Evolutionary conservation across 2,888 invertebrate species (phyloP).

Genomic region (Cephonodes hylas): DNA sequence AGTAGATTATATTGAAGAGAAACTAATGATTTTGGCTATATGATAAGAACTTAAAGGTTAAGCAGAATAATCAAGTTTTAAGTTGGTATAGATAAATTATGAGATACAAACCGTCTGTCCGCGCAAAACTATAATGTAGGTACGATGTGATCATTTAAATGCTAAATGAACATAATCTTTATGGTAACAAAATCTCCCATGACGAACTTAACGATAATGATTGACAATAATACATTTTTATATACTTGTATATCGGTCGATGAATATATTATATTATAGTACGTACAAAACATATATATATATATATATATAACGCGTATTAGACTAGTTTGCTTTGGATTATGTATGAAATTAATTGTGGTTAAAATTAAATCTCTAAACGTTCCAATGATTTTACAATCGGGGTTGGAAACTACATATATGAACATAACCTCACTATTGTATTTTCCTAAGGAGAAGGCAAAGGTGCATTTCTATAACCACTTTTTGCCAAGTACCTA

Average conservation of each 20-base stretch:
- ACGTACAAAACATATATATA: no score
- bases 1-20: no score
- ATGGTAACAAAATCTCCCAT: conserved; percentile 1
- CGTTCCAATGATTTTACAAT: no score
- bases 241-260: neutral
- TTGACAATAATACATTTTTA: neutral
- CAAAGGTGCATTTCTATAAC: no score
- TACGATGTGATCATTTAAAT: neutral
- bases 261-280: neutral
- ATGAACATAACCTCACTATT: no score
- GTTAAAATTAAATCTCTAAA: neutral
- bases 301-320: neutral
- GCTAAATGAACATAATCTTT: conserved; percentile 7
- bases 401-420: no score
- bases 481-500: no score
- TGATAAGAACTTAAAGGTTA: no score
- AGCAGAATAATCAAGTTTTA: no score
- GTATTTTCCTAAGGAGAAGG: no score
- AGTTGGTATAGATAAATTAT: neutral
- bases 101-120: neutral
- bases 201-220: neutral
- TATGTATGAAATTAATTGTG: neutral
- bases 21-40: no score
- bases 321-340: neutral
- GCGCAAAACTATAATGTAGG: neutral